Evolutionary conservation across 2,797 vertebrate species (phyloP).

Genomic region (Cyclura pinguis): DNA sequence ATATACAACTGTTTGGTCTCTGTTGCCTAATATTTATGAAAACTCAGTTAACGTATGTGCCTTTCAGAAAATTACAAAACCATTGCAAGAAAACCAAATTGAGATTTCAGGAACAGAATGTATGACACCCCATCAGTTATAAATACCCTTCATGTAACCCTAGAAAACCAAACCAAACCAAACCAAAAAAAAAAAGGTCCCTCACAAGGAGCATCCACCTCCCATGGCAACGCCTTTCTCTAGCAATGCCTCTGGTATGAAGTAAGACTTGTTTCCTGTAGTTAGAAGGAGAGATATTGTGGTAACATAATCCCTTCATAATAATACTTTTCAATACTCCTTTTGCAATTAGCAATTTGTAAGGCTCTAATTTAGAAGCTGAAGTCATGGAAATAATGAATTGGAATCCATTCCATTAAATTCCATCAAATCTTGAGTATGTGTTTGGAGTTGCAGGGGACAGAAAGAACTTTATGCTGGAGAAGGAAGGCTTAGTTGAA

Average conservation of each 20-base stretch:
- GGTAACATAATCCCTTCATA: conserved; percentile 78
- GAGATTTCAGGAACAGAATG: conserved; percentile 66
- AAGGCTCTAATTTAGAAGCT: conserved; percentile 30
- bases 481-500: neutral
- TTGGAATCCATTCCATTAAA: conserved; percentile 3
- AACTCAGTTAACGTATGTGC: neutral
- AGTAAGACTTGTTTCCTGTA: conserved; percentile 79
- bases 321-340: conserved; percentile 73
- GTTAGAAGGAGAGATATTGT: conserved; percentile 79
- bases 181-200: conserved; percentile 75
- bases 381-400: conserved; percentile 36
- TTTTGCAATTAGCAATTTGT: conserved; percentile 69
- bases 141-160: conserved; percentile 59
- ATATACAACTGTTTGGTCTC: neutral
- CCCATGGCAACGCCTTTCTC: conserved; percentile 78
- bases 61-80: conserved; percentile 51
- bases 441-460: neutral
- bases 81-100: conserved; percentile 55
- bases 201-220: conserved; percentile 76
- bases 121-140: conserved; percentile 66
- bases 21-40: conserved; percentile 18
- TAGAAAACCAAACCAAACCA: conserved; percentile 64
- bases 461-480: neutral
- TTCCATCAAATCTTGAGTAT: neutral
- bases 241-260: conserved; percentile 79